Percentiles rank a stretch among this genome's conserved stretches.
Conservation (phyloP, 1,140 invertebrate genomes). For the Eupeodes corollae region DNA sequence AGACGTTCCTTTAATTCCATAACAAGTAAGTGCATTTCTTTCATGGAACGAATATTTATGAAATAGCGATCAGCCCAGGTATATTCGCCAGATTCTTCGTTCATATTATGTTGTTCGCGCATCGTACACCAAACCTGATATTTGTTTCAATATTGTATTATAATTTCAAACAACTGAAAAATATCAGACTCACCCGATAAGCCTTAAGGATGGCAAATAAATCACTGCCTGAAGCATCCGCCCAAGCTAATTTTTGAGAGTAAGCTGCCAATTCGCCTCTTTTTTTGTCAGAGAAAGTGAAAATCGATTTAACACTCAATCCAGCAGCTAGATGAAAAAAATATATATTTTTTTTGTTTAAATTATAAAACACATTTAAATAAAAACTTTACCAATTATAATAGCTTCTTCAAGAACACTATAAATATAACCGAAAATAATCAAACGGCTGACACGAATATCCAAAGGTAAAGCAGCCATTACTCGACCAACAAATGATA, state of each 20-base stretch:
- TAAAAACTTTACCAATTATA: conserved; percentile 62
- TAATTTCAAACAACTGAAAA: background rate
- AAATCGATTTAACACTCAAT: conserved; percentile 70
- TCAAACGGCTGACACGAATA: conserved; percentile 69
- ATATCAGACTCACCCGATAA: conserved; percentile 48
- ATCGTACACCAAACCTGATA: conserved; percentile 25
- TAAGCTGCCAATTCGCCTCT: conserved; percentile 56
- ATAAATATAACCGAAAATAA: conserved; percentile 79
- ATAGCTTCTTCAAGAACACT: conserved; percentile 73
- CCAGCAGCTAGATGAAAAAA: conserved; percentile 51
- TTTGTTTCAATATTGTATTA: background rate
- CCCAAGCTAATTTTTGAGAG: conserved; percentile 67
- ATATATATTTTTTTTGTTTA: conserved; percentile 1
- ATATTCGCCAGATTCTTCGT: conserved; percentile 16
- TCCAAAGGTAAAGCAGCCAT: conserved; percentile 76
- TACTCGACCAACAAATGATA: conserved; percentile 76
- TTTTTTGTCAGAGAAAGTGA: conserved; percentile 26
- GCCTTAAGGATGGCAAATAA: conserved; percentile 70
- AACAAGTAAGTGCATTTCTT: conserved; percentile 60
- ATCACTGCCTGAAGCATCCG: conserved; percentile 73
- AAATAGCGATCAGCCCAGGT: conserved; percentile 61
- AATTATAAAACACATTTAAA: background rate
- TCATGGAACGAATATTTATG: conserved; percentile 59
- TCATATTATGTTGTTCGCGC: conserved; percentile 18
- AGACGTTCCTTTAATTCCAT: conserved; percentile 56